Base-by-base conservation (phyloP, 2,797 vertebrate genomes). In the Silurus lanzhouensis region DNA sequence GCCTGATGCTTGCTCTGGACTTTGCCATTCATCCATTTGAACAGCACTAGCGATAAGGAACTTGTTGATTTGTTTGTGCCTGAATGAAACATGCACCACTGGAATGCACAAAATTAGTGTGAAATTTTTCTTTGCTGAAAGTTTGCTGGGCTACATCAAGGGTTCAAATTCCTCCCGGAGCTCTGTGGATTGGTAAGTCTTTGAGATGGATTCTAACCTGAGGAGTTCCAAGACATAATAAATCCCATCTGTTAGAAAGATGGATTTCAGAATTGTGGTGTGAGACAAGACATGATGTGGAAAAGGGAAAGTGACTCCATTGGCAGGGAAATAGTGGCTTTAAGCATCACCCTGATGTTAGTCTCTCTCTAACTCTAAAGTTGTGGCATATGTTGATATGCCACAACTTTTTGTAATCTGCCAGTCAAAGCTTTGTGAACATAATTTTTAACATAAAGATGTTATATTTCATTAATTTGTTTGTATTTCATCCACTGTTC, bases 1-100 rank as follows among this genome's bases (percentile, higher is more conserved):
- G 94, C 94, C 94, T 95, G 94, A 95, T 90, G 94, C 95, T 94
- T 95, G 95, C 94, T 93, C 91, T 91, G 12, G 83, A 89, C 88
- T 91, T 91, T 90, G 86, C 91, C 93, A 92, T 92, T 90, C 91
- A 92, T 93, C 81, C 38, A 46, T 88, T 83, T 88, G 84, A 87
- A 88, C 70, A 82, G 84, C 81, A 83, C 75, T 87, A 68, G 82
- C 48, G 78, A 86, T 88, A 84, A 77, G 68, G 78, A 83, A 86
- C 46, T 86, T 83, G 84, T 83, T 77, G 38, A 82, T 22, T 66
- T 83, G 83, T 83, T 88, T 83, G 80, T 87, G 86, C 77, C 64
- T 82, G 61, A 87, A 86, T 83, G 83, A 71, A 86, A 83, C 76
- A 70, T 84, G 86, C 87, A 88, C 80, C 82, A 72, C 14, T 72